phyloP scores from a whole-genome alignment of 2,888 invertebrate genomes.

The Phortica okadai region DNA sequence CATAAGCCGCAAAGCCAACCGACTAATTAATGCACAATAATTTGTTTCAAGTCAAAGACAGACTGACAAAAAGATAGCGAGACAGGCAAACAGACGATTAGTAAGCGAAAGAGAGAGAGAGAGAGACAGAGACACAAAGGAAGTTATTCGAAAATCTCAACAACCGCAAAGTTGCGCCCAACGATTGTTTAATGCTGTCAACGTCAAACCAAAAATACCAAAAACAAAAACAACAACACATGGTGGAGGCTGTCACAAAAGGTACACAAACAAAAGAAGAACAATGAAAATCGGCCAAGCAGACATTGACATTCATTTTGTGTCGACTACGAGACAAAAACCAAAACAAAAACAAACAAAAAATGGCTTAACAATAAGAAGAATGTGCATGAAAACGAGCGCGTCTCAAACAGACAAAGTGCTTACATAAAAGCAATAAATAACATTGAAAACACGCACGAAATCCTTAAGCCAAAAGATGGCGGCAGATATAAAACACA shows the following conservation, averaged over 20 bases:
- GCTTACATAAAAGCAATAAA: conserved; percentile 25
- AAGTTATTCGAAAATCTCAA: neutral
- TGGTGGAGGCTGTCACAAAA: conserved; percentile 11
- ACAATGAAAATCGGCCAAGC: neutral
- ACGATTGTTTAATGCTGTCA: conserved; percentile 21
- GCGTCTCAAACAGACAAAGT: conserved; percentile 10
- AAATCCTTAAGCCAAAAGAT: neutral
- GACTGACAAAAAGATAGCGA: neutral
- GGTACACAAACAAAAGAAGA: neutral
- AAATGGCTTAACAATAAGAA: neutral
- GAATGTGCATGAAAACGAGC: neutral
- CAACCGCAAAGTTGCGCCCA: neutral
- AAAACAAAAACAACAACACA: neutral
- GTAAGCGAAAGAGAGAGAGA: neutral
- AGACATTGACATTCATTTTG: conserved; percentile 30
- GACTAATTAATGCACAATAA: conserved; percentile 30
- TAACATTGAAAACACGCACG: conserved; percentile 16
- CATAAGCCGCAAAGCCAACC: conserved; percentile 10
- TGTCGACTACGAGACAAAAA: neutral
- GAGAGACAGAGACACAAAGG: neutral
- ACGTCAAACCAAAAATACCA: neutral
- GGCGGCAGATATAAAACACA: neutral
- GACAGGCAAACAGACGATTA: neutral
- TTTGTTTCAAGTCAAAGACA: conserved; percentile 13
- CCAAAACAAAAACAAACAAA: neutral